phyloP scores from a whole-genome alignment of 2,113 vertebrate genomes.

The Burhinus oedicnemus region DNA sequence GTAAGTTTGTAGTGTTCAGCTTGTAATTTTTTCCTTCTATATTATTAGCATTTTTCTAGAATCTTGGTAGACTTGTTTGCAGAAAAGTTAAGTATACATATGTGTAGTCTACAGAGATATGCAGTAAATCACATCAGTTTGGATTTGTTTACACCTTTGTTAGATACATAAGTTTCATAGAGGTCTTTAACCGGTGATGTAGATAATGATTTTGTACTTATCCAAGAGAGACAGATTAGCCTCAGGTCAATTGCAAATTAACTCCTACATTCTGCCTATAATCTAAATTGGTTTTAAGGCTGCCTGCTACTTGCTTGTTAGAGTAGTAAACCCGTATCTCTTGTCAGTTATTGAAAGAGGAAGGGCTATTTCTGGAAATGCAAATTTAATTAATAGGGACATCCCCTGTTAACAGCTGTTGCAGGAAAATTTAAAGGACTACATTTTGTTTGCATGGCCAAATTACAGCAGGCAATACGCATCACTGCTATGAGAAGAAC shows the following conservation, averaged over 20 bases:
- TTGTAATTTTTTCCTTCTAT: background rate
- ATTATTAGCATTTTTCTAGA: background rate
- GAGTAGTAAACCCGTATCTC: background rate
- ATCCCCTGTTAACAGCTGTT: background rate
- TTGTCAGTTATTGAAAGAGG: background rate
- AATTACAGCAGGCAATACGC: background rate
- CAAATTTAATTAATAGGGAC: background rate
- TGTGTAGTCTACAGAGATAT: background rate
- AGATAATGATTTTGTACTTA: conserved; percentile 6
- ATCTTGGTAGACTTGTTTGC: background rate
- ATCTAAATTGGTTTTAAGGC: background rate
- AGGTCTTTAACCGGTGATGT: background rate
- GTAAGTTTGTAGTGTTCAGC: background rate
- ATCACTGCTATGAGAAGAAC: background rate
- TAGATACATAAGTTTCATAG: background rate
- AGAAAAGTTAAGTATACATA: background rate
- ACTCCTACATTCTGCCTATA: background rate
- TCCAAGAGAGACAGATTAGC: background rate
- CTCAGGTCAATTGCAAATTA: background rate
- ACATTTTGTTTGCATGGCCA: rapidly evolving
- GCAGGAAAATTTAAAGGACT: background rate
- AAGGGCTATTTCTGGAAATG: background rate
- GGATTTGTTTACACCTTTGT: background rate
- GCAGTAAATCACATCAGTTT: background rate
- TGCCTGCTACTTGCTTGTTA: background rate